These are phyloP conservation scores for Scolopax mira DNA, from an alignment of 2,113 vertebrate genomes.

Conservation along the genomic window DNA sequence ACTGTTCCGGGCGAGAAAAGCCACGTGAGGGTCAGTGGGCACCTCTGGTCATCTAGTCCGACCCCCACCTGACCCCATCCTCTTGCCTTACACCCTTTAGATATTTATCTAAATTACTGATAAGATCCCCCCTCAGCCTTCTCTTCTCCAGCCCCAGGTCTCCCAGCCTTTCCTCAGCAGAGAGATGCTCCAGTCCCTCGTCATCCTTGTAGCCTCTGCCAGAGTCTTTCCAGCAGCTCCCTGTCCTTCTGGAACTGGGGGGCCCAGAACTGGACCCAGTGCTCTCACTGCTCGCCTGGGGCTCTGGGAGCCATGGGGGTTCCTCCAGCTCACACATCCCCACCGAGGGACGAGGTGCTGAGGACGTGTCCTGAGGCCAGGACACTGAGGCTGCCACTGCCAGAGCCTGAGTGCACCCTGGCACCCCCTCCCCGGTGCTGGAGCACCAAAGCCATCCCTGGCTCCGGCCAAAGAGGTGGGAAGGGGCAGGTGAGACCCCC, in stretches of 20 bases:
- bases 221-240: no score
- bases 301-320: accelerated
- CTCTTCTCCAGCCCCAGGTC: no score
- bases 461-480: background rate
- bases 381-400: background rate
- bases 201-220: no score
- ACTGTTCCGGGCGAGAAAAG: background rate
- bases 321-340: accelerated
- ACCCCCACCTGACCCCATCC: no score
- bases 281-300: accelerated
- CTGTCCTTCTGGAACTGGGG: no score
- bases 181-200: no score
- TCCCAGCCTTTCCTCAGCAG: no score
- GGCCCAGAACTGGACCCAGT: no score
- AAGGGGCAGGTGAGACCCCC: background rate
- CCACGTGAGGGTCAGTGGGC: accelerated
- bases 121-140: no score
- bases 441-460: background rate
- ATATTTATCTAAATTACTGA: no score
- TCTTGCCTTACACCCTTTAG: no score
- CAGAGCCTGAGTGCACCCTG: accelerated
- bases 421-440: background rate
- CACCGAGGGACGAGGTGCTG: accelerated
- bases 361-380: accelerated
- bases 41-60: no score